These are phyloP conservation scores for Babyrousa celebensis DNA, from an alignment of 2,797 vertebrate genomes.

Conservation along the genomic window DNA sequence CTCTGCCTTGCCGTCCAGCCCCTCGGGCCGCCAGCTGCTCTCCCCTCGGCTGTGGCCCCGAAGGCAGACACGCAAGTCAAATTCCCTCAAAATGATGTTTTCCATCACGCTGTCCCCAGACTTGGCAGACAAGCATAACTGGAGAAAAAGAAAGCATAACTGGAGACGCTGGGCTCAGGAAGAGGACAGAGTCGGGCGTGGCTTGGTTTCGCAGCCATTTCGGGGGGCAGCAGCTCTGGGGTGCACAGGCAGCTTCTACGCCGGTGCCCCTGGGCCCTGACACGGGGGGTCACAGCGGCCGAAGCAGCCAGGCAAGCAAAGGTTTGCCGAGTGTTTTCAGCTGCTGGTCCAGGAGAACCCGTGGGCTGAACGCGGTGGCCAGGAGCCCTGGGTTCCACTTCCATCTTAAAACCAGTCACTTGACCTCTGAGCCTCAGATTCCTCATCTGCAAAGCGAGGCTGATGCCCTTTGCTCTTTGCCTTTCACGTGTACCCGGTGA, in stretches of 20 bases:
- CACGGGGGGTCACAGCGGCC: not conserved
- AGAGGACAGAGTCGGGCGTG: not conserved
- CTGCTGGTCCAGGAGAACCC: not conserved
- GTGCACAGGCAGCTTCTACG: slow-evolving; percentile 63
- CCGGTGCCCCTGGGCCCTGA: not conserved
- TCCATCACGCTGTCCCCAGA: not conserved
- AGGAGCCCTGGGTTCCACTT: not conserved
- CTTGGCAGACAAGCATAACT: not conserved
- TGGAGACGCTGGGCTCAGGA: not conserved
- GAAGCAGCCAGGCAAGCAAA: not conserved
- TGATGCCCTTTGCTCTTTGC: not conserved
- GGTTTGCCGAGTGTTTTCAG: not conserved
- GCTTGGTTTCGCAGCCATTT: slow-evolving; percentile 24
- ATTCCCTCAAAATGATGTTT: not conserved
- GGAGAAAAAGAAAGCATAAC: not conserved
- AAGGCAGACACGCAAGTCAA: not conserved
- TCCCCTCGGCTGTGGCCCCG: not conserved
- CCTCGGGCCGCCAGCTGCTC: not conserved
- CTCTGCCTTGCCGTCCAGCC: no score
- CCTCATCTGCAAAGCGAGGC: not conserved
- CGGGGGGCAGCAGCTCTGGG: not conserved
- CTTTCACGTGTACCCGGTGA: not conserved
- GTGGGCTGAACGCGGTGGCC: not conserved
- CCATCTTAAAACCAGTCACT: not conserved
- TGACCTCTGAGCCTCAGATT: slow-evolving; percentile 17